Evolutionary conservation across 2,797 vertebrate genomes (phyloP), one percentile per base, ranked within the genome.

Genomic region (Psittacula derbiana): DNA sequence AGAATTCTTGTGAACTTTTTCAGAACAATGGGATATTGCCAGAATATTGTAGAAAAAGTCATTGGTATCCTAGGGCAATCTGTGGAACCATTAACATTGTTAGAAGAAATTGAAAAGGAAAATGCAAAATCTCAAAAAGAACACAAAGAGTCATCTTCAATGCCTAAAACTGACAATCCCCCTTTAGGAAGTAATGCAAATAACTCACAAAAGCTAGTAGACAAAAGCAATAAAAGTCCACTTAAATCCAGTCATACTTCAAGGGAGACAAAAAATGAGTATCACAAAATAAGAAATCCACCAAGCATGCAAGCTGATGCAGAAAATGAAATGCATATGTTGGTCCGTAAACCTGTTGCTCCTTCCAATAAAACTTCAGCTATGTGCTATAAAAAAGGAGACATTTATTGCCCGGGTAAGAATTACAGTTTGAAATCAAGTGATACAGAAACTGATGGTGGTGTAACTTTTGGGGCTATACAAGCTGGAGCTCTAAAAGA

Each of bases 1-100:
- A 98, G 97, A 61, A 98, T 98, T 96, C 97, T 99, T 66, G 99
- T 99, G 49, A 99, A 99, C 92, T 99, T 99, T 92, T 99, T 99
- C 97, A 98, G 98, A 98, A 99, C 99, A 65, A 99, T 99, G 99
- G 99, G 99, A 36, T 99, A 99, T 97, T 98, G 98, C 53, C 98
- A 99, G 96, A 98, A 98, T 58, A 98, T 99, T 86, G 99, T 99
- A 53, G 99, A 99, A 93, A 98, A 98, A 31, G 99, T 99, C 47
- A 98, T 99, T 76, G 97, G 95, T 91, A 98, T 98, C 55, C 98
- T 98, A 1, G 99, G 99, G 55, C 98, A 99, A 88, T 98, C 98
- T 0, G 98, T 98, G 74, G 99, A 99, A 70, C 99, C 99, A 2
- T 98, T 99, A 89, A 97, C 98, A 16, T 91, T 99, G 43, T 97